A percentile compares a stretch with the other conserved stretches of the same genome.
phyloP scores from a whole-genome alignment of 2,888 invertebrate genomes.

The Ichneumoninae sp. region DNA sequence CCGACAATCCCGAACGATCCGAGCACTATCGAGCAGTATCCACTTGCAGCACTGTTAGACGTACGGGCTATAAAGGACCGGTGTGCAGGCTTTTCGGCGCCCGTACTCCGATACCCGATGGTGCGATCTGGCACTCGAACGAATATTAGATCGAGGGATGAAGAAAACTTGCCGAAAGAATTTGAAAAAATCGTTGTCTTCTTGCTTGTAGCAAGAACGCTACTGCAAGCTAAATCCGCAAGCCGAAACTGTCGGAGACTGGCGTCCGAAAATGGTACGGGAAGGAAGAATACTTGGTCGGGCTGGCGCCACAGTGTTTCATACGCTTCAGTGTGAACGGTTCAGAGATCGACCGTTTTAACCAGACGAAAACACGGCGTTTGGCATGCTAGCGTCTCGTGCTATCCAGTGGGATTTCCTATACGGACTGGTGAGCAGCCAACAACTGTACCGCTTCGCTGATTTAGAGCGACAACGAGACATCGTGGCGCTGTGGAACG shows the following conservation, averaged over 20 bases:
- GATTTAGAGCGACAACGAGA: not conserved
- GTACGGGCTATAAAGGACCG: not conserved
- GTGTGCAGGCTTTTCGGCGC: not conserved
- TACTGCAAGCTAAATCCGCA: not conserved
- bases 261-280: not conserved
- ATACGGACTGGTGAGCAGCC: not conserved
- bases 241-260: not conserved
- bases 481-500: conserved; percentile 11
- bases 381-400: conserved; percentile 6
- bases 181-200: not conserved
- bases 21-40: not conserved
- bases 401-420: not conserved
- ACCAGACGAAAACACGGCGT: not conserved
- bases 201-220: not conserved
- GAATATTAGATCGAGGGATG: not conserved
- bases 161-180: not conserved
- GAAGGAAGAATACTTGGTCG: not conserved
- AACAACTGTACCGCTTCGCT: conserved; percentile 1
- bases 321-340: not conserved
- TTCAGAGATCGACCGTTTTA: conserved; percentile 4
- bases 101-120: not conserved
- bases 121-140: not conserved
- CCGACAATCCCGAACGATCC: not conserved
- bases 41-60: not conserved
- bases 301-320: not conserved